These are phyloP conservation scores for Octopus sinensis DNA, from an alignment of 1,140 invertebrate species.

Conservation along the genomic window DNA sequence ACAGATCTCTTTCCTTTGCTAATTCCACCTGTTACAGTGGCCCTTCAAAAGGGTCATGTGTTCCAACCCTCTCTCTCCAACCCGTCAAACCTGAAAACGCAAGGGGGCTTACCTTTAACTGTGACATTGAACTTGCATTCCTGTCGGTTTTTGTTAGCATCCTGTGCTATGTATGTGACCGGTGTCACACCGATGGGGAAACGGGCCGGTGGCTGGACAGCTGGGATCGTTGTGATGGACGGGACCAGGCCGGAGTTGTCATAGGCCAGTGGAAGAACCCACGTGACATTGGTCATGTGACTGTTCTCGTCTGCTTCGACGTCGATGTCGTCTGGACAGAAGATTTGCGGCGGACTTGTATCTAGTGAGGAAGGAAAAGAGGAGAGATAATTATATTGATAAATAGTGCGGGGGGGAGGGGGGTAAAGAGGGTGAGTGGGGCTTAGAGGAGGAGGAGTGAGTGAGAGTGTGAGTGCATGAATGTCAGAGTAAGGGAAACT, in stretches of 20 bases:
- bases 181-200: slow-evolving; percentile 58
- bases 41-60: no score
- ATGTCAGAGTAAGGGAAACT: no score
- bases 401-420: no score
- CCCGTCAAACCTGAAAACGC: no score
- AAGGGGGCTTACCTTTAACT: slow-evolving; percentile 53
- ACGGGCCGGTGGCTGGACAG: slow-evolving; percentile 52
- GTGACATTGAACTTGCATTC: slow-evolving; percentile 57
- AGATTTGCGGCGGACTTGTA: slow-evolving; percentile 60
- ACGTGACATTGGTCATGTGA: slow-evolving; percentile 61
- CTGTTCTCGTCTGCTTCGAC: slow-evolving; percentile 55
- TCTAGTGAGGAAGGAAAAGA: slow-evolving; percentile 49
- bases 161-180: slow-evolving; percentile 59
- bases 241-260: slow-evolving; percentile 55
- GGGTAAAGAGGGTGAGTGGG: no score
- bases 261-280: slow-evolving; percentile 57
- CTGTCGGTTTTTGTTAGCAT: slow-evolving; percentile 56
- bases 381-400: not conserved
- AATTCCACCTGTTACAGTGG: no score
- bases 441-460: no score
- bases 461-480: no score
- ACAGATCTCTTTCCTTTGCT: no score
- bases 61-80: no score
- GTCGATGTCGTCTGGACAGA: slow-evolving; percentile 61
- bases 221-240: slow-evolving; percentile 56